Evolutionary conservation across 2,888 invertebrate species (phyloP).

Genomic region (Gymnocheta viridis): DNA sequence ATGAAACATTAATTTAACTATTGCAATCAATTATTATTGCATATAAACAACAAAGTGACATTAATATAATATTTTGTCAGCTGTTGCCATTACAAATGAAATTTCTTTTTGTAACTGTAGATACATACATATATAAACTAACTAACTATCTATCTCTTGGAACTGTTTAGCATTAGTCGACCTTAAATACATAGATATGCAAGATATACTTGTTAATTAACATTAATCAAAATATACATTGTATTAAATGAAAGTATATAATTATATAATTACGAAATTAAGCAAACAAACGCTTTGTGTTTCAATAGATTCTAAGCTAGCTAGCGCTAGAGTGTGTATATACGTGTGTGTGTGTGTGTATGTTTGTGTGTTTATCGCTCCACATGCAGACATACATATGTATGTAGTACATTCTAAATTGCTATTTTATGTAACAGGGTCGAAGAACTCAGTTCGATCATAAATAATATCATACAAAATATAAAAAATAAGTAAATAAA

Average conservation of each 20-base stretch:
- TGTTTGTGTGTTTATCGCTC: no score
- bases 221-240: constrained; percentile 25
- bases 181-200: constrained; percentile 19
- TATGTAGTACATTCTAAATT: neutral
- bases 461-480: neutral
- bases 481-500: no score
- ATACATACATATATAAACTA: neutral
- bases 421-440: neutral
- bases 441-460: neutral
- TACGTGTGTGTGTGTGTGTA: neutral
- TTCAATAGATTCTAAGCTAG: constrained; percentile 65
- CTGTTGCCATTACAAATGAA: constrained; percentile 17
- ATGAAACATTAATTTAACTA: constrained; percentile 10
- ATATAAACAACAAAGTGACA: constrained; percentile 8
- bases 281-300: constrained; percentile 63
- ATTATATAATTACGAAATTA: constrained; percentile 58
- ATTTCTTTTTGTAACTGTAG: constrained; percentile 55
- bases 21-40: constrained; percentile 21
- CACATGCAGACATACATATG: neutral
- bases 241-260: constrained; percentile 60
- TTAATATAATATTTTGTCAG: neutral
- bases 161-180: constrained; percentile 66
- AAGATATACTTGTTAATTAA: constrained; percentile 22
- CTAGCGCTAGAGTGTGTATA: constrained; percentile 6
- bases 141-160: constrained; percentile 47